Percentiles rank a stretch among this genome's conserved stretches.
Evolutionary conservation across 2,888 invertebrate species (phyloP).

Genomic region (Gortyna flavago): DNA sequence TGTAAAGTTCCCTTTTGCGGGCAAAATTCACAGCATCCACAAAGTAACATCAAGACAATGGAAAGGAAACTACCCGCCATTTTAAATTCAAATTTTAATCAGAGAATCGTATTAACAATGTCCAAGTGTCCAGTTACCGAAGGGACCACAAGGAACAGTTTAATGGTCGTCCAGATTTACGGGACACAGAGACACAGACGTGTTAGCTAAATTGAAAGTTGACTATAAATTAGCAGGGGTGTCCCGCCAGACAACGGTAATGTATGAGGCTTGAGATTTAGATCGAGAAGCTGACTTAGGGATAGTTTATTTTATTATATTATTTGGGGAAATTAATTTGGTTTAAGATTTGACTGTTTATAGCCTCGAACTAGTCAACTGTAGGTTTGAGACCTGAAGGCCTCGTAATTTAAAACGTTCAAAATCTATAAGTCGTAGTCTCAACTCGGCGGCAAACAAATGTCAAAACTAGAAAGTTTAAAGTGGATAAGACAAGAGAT

Average conservation of each 20-base stretch:
- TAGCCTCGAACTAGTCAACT: neutral
- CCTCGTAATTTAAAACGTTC: too few species aligned
- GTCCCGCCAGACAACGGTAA: slow-evolving; percentile 67
- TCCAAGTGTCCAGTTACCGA: slow-evolving; percentile 72
- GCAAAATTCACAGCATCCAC: neutral
- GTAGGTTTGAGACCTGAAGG: neutral
- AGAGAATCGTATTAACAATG: slow-evolving; percentile 57
- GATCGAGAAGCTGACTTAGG: slow-evolving; percentile 14
- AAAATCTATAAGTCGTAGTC: too few species aligned
- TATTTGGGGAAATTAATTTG: slow-evolving; percentile 7
- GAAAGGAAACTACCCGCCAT: slow-evolving; percentile 8
- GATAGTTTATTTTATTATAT: slow-evolving; percentile 7
- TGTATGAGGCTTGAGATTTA: slow-evolving; percentile 53
- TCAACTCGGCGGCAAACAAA: too few species aligned
- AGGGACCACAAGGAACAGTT: slow-evolving; percentile 82
- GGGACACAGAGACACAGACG: slow-evolving; percentile 74
- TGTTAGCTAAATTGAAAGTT: slow-evolving; percentile 88
- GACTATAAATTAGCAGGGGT: slow-evolving; percentile 83
- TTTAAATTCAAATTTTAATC: slow-evolving; percentile 59
- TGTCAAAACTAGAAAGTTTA: too few species aligned
- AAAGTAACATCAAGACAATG: slow-evolving; percentile 5
- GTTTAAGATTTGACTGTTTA: neutral
- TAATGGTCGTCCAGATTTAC: slow-evolving; percentile 86
- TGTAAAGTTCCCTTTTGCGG: neutral
- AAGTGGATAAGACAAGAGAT: too few species aligned